Conservation (phyloP, 2,888 invertebrate genomes). For the Coenonympha arcania region DNA sequence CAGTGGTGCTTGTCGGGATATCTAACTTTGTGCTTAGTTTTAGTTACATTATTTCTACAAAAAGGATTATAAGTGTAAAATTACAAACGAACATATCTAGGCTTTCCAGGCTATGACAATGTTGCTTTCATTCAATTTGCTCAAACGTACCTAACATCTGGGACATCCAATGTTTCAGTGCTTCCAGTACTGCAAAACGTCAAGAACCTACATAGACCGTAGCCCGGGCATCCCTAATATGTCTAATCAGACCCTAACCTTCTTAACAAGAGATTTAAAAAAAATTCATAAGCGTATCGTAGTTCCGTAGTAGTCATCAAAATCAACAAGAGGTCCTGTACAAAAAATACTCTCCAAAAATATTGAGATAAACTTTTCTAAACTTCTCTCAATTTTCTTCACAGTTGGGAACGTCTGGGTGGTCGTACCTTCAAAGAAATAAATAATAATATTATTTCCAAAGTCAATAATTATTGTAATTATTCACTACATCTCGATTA, state of each 20-base stretch:
- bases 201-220: no score
- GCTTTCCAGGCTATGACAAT: no score
- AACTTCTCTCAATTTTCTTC: constrained; percentile 28
- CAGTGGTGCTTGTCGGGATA: constrained; percentile 22
- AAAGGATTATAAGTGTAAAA: no score
- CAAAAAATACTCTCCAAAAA: constrained; percentile 67
- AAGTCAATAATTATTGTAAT: no score
- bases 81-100: no score
- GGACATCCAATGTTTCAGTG: no score
- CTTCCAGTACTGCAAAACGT: no score
- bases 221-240: no score
- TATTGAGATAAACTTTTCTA: constrained; percentile 50
- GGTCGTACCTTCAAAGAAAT: constrained; percentile 50
- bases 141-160: no score
- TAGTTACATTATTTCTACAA: constrained; percentile 6
- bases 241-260: no score
- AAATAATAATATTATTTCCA: neutral
- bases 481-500: no score
- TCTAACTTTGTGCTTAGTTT: constrained; percentile 15
- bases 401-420: constrained; percentile 57
- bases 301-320: constrained; percentile 40
- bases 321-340: constrained; percentile 49
- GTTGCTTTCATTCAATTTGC: no score
- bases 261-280: constrained; percentile 40
- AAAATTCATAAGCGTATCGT: constrained; percentile 65